Percentiles rank a stretch among this genome's conserved stretches.
phyloP scores from a whole-genome alignment of 2,797 vertebrate genomes.

The Alectoris magna region DNA sequence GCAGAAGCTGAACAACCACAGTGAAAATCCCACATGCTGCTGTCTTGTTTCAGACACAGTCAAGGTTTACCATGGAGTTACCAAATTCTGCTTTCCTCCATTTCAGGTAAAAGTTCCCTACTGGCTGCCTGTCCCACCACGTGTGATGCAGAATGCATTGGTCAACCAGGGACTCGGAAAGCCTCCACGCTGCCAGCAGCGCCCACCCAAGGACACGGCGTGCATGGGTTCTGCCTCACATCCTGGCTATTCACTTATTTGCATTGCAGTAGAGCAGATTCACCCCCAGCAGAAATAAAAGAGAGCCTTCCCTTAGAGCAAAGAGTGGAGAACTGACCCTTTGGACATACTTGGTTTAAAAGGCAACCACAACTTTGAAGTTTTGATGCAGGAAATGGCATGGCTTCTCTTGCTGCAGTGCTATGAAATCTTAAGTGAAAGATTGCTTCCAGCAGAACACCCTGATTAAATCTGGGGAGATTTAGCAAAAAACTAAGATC shows the following conservation, averaged over 20 bases:
- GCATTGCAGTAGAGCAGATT: background rate
- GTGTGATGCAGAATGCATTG: background rate
- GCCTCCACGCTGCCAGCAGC: background rate
- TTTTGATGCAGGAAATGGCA: constrained; percentile 58
- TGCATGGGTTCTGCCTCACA: background rate
- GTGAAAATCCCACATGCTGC: background rate
- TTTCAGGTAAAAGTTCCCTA: constrained; percentile 28
- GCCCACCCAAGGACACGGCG: background rate
- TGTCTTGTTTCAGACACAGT: background rate
- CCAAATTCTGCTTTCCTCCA: background rate
- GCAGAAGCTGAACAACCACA: background rate
- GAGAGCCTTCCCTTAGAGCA: background rate
- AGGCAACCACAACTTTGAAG: constrained; percentile 22
- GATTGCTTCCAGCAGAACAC: constrained; percentile 66
- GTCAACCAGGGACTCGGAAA: background rate
- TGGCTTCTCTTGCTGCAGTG: constrained; percentile 15
- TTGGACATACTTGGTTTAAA: background rate
- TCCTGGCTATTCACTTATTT: background rate
- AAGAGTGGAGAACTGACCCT: background rate
- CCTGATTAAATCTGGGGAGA: constrained; percentile 40
- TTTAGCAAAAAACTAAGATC: constrained; percentile 40
- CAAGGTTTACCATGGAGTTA: background rate
- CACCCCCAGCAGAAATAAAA: background rate
- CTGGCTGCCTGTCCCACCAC: background rate
- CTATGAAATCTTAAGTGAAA: constrained; percentile 65